A percentile compares a stretch with the other conserved stretches of the same genome.
Conservation (phyloP, 2,113 vertebrate species). For the Bos indicus region DNA sequence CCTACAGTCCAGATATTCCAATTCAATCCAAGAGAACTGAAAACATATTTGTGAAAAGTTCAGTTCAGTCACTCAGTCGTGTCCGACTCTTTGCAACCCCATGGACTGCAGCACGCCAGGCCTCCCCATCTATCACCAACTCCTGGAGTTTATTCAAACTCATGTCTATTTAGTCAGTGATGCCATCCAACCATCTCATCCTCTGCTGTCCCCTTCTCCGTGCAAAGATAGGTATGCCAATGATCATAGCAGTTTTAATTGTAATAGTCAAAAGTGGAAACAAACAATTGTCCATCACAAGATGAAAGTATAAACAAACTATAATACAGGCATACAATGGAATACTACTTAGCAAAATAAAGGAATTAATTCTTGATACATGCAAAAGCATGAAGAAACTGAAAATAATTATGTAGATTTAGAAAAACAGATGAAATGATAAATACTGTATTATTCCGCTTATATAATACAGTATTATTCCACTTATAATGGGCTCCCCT, state of each 20-base stretch:
- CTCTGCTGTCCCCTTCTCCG: neutral
- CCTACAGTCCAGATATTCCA: neutral
- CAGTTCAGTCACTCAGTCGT: neutral
- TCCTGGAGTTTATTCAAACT: neutral
- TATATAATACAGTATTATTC: neutral
- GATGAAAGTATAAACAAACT: neutral
- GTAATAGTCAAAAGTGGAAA: neutral
- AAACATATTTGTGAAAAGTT: neutral
- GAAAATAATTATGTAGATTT: neutral
- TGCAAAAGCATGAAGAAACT: neutral
- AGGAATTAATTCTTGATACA: neutral
- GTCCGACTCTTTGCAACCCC: accelerated
- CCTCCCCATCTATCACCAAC: neutral
- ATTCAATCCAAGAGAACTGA: neutral
- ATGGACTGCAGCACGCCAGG: neutral
- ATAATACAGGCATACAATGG: neutral
- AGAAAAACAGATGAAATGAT: neutral
- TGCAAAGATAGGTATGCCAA: neutral
- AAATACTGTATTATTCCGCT: neutral
- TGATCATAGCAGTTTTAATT: neutral
- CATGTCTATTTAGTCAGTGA: neutral
- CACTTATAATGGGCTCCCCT: neutral
- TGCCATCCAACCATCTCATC: neutral
- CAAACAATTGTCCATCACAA: neutral
- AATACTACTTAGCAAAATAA: neutral